These are phyloP conservation scores for Arenaria interpres DNA, from an alignment of 2,113 vertebrate species.

Conservation along the genomic window DNA sequence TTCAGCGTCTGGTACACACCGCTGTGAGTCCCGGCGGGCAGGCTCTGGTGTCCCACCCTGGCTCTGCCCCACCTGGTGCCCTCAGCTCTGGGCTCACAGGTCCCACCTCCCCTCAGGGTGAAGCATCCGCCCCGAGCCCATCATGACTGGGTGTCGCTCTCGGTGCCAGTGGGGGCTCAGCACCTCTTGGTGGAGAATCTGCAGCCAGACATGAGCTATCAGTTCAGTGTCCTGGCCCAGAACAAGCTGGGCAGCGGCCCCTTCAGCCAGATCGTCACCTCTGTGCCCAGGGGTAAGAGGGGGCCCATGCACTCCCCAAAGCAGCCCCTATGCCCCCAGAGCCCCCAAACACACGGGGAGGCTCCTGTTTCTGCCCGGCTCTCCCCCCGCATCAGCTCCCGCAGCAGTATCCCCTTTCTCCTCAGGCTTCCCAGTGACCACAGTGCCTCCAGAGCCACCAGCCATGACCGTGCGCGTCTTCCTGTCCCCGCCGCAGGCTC, in stretches of 20 bases:
- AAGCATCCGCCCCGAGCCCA: slow-evolving; percentile 84
- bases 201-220: slow-evolving; percentile 83
- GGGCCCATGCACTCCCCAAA: accelerated
- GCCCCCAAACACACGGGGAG: accelerated
- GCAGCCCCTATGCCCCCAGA: no score
- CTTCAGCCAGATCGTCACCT: slow-evolving; percentile 91
- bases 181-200: slow-evolving; percentile 87
- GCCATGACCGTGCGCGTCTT: slow-evolving; percentile 54
- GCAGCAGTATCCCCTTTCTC: not conserved
- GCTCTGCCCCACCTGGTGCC: accelerated
- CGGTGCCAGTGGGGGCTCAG: slow-evolving; percentile 82
- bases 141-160: slow-evolving; percentile 90
- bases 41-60: not conserved
- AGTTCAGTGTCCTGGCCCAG: slow-evolving; percentile 94
- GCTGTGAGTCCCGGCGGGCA: slow-evolving; percentile 60
- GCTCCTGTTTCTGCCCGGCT: not conserved
- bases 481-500: slow-evolving; percentile 82
- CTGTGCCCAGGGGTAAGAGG: slow-evolving; percentile 84
- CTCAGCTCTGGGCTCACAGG: not conserved
- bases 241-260: slow-evolving; percentile 96
- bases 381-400: not conserved
- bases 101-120: slow-evolving; percentile 68
- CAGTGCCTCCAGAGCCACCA: slow-evolving; percentile 73
- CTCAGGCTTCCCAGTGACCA: slow-evolving; percentile 78
- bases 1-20: slow-evolving; percentile 93